These are phyloP conservation scores for Ameiurus melas DNA, from an alignment of 2,113 vertebrate genomes.

Conservation along the genomic window DNA sequence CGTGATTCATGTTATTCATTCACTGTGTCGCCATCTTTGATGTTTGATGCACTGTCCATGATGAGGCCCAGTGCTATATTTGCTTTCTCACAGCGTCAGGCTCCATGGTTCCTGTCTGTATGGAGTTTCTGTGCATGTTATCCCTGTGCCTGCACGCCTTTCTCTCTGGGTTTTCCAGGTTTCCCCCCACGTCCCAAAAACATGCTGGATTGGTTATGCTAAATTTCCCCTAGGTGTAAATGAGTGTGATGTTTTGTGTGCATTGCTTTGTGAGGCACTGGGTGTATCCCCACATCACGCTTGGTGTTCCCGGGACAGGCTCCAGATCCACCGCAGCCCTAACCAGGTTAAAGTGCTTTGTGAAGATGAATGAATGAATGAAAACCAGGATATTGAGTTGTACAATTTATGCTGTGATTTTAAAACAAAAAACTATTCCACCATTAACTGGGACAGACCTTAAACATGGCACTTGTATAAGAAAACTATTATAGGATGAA, in stretches of 20 bases:
- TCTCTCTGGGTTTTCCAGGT: background rate
- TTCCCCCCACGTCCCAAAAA: background rate
- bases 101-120: background rate
- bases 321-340: background rate
- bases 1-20: too few species aligned
- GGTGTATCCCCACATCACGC: background rate
- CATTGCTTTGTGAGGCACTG: background rate
- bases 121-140: background rate
- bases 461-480: background rate
- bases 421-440: background rate
- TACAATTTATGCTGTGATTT: background rate
- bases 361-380: background rate
- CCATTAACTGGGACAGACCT: background rate
- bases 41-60: background rate
- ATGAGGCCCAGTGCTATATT: background rate
- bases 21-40: background rate
- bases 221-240: background rate
- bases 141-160: background rate
- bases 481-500: background rate
- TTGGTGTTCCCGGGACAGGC: background rate
- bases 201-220: background rate
- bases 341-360: background rate
- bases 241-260: background rate
- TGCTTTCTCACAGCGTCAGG: background rate
- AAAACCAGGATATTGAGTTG: background rate